phyloP scores from a whole-genome alignment of 2,888 invertebrate species.

The Ormyrus rosae region DNA sequence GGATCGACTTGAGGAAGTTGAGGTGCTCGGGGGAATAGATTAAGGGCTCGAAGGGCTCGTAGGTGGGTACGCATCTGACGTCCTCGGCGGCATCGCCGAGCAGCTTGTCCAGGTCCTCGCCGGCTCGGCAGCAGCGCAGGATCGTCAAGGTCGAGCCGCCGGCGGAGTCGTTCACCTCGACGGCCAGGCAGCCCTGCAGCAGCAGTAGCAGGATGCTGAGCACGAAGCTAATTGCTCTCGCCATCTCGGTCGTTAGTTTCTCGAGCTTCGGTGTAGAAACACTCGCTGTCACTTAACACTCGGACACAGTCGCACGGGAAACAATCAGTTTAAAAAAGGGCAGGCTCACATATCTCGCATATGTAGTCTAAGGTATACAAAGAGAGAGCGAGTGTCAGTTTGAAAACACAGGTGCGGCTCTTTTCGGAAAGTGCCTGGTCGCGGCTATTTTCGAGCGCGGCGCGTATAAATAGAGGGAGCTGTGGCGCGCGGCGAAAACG shows the following conservation, averaged over 20 bases:
- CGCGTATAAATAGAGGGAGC: constrained; percentile 3
- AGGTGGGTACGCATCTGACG: constrained; percentile 66
- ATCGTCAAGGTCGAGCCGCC: constrained; percentile 60
- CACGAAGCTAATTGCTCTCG: background rate
- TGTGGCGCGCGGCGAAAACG: background rate
- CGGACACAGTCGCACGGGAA: too few relatives aligned
- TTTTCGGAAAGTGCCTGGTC: background rate
- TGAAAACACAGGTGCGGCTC: background rate
- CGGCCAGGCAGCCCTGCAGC: constrained; percentile 15
- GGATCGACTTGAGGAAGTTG: constrained; percentile 75
- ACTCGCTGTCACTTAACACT: too few relatives aligned
- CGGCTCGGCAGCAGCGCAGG: constrained; percentile 79
- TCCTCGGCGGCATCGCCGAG: constrained; percentile 55
- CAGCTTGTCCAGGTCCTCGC: constrained; percentile 76
- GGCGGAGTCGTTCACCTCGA: constrained; percentile 41
- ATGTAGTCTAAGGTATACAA: background rate
- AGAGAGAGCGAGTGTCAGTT: background rate
- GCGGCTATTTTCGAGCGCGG: background rate
- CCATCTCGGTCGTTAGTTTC: background rate
- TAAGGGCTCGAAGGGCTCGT: constrained; percentile 78
- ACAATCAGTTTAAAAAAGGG: too few relatives aligned
- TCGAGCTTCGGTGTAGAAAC: background rate
- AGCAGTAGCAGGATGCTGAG: constrained; percentile 9
- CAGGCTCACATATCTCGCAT: too few relatives aligned
- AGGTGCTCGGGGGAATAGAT: constrained; percentile 78